Base-by-base conservation (phyloP, 2,797 vertebrate genomes). In the Philypnodon macrostomus region DNA sequence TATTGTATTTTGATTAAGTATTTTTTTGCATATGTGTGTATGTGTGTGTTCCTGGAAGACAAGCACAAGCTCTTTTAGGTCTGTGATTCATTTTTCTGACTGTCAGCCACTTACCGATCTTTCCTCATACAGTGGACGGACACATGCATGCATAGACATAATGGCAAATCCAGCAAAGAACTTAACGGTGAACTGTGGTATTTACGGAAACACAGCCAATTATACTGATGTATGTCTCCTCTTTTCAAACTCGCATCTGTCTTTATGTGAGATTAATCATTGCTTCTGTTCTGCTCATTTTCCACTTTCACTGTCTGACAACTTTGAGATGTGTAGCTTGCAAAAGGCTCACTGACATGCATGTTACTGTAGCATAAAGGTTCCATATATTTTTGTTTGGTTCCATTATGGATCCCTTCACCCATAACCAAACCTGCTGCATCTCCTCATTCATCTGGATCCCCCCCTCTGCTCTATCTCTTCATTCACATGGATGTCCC, bases 121-220 rank as follows among this genome's bases (percentile, higher is more conserved):
- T 65, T 65, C 48, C 49, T 26, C 59, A 48, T 1, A n/a, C n/a
- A n/a, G n/a, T n/a, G n/a, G n/a, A n/a, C n/a, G n/a, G n/a, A n/a
- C n/a, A n/a, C n/a, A n/a, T n/a, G n/a, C n/a, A n/a, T n/a, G n/a
- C n/a, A n/a, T n/a, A n/a, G n/a, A n/a, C n/a, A n/a, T n/a, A 26
- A 33, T 51, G 18, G 37, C 53, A 48, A 30, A 12, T 15, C 10
- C 26, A 17, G 41, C 52, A 47, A 36, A 54, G 9, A 50, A 42
- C 45, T 59, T 31, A 48, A 54, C 6, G 9, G 45, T n/a, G n/a
- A n/a, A 44, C 29, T 63, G 58, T 56, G 67, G 58, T 79, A 67
- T 74, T 78, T 70, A 47, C 71, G 56, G 42, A 37, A 74, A 68
- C 73, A 65, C 45, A 58, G 64, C 70, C 73, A 67, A 71, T 75